Evolutionary conservation across 2,113 vertebrate species (phyloP).

Genomic region (Octodon degus): DNA sequence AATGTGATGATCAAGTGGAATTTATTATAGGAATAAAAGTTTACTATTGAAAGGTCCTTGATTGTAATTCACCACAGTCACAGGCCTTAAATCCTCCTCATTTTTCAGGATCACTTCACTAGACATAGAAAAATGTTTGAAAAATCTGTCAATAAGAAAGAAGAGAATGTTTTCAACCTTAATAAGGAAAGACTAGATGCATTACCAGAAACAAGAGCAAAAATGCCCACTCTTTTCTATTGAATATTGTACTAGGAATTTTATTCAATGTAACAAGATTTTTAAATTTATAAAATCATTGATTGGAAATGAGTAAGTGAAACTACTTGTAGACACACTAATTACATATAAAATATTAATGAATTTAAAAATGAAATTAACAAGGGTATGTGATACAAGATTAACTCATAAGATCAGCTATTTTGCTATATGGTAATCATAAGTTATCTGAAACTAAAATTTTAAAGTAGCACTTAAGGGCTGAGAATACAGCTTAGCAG

Average conservation of each 20-base stretch:
- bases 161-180: background rate
- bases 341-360: background rate
- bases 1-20: background rate
- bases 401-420: background rate
- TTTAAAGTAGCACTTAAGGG: background rate
- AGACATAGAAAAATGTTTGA: background rate
- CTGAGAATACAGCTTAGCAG: too few relatives aligned
- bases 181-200: background rate
- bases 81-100: background rate
- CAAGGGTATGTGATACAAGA: background rate
- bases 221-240: background rate
- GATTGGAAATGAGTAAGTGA: background rate
- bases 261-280: background rate
- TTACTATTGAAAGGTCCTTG: background rate
- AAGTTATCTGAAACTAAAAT: constrained; percentile 14
- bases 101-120: background rate
- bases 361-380: background rate
- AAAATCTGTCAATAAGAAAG: background rate
- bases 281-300: background rate
- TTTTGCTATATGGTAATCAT: background rate
- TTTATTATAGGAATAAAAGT: background rate
- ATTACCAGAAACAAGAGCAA: background rate
- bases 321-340: background rate
- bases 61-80: background rate
- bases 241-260: background rate